Evolutionary conservation across 1,140 invertebrate species (phyloP), one percentile per base, ranked within the genome.

Genomic region (Ceratina japonica): DNA sequence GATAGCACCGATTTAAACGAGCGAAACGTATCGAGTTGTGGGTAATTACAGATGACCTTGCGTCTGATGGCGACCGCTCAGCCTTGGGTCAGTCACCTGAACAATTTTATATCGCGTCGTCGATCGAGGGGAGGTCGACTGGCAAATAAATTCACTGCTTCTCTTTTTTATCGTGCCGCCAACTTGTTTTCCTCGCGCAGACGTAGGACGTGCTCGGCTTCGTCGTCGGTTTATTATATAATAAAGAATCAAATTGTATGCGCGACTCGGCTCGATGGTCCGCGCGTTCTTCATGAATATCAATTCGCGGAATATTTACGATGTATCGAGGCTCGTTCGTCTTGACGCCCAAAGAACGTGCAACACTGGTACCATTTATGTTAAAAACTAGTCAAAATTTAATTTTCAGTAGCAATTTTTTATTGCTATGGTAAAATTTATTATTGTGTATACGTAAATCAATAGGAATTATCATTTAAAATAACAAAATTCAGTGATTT

Each of bases 61-160:
- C 62, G 16, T 74, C n/a, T 37, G 37, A 71, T 37, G 62, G n/a
- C 22, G 52, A 44, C 37, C 37, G 37, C 37, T 70, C 58, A 74
- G 44, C 77, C 71, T 79, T 79, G 77, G 77, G 77, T 79, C 77
- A 79, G 37, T 79, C 77, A 79, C 77, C 77, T 79, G 77, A 20
- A 22, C 24, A 58, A 69, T 20, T 71, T 79, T 74, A 52, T 79
- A 13, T 44, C n/a, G 56, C 49, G 44, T 77, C 51, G 18, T 20
- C 54, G 62, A 66, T 52, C 27, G 62, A 59, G 5, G 1, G 49
- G 62, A 74, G 70, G 24, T 52, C 61, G 59, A 37, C 37, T 10
- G 8, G 76, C 22, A 74, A 79, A 74, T 58, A 74, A 79, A 79
- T 79, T 66, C n/a, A 15, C 22, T 2, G 27, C 12, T 27, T 54